A percentile compares a stretch with the other conserved stretches of the same genome.
Evolutionary conservation across 1,140 invertebrate genomes (phyloP).

Genomic region (Euborellia annulipes): DNA sequence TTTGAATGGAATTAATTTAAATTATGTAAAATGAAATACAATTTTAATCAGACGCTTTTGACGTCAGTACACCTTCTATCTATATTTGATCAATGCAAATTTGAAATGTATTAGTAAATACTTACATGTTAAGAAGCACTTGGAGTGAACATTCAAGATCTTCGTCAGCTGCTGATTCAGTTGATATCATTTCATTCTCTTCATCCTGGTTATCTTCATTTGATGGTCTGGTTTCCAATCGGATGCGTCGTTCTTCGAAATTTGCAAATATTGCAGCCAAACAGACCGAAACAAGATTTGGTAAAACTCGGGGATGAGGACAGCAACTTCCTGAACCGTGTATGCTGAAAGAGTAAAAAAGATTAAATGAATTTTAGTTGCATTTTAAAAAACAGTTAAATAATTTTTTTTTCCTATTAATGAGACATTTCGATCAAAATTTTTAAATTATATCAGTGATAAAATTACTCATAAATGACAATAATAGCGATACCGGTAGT

Average conservation of each 20-base stretch:
- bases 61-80: no score
- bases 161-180: no score
- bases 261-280: conserved; percentile 39
- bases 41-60: no score
- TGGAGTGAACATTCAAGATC: conserved; percentile 13
- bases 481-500: neutral
- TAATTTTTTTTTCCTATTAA: neutral
- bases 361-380: conserved; percentile 1
- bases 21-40: no score
- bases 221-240: neutral
- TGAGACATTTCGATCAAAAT: neutral
- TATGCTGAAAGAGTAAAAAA: conserved; percentile 41
- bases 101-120: no score
- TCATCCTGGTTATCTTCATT: conserved; percentile 7
- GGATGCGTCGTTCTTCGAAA: conserved; percentile 8
- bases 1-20: no score
- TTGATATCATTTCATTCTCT: neutral
- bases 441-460: no score
- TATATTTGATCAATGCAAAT: no score
- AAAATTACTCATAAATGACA: conserved; percentile 1
- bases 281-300: conserved; percentile 68
- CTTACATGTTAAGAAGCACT: conserved; percentile 38
- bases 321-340: conserved; percentile 61
- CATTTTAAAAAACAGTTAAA: no score
- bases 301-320: conserved; percentile 66